These are phyloP conservation scores for Scaptomyza hsui DNA, from an alignment of 1,140 invertebrate species.

Conservation along the genomic window DNA sequence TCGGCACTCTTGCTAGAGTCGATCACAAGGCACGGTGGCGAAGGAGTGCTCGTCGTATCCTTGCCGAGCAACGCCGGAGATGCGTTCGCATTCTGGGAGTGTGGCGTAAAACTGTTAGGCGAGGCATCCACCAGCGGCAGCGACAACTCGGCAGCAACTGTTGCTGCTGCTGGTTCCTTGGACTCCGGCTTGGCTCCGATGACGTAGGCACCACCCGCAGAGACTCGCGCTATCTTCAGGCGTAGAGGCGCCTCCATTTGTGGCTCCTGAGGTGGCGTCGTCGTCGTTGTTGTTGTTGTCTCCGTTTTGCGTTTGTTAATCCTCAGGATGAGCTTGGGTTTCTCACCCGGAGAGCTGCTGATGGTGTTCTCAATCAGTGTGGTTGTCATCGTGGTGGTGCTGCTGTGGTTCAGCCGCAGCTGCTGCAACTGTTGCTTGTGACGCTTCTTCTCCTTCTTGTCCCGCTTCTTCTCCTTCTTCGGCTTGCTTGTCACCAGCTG, in stretches of 20 bases:
- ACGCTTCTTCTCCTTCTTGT: slow-evolving; percentile 88
- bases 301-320: slow-evolving; percentile 84
- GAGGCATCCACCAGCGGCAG: slow-evolving; percentile 45
- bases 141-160: slow-evolving; percentile 33
- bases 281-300: slow-evolving; percentile 71
- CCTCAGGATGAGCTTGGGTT: slow-evolving; percentile 88
- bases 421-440: slow-evolving; percentile 79
- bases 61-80: slow-evolving; percentile 67
- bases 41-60: slow-evolving; percentile 72
- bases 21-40: slow-evolving; percentile 74
- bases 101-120: slow-evolving; percentile 68
- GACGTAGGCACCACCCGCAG: slow-evolving; percentile 88
- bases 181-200: slow-evolving; percentile 83
- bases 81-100: slow-evolving; percentile 72
- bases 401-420: slow-evolving; percentile 36
- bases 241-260: slow-evolving; percentile 86
- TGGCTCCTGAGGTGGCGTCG: slow-evolving; percentile 19
- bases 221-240: slow-evolving; percentile 91
- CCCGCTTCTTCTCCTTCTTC: slow-evolving; percentile 85
- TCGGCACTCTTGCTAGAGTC: slow-evolving; percentile 78
- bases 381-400: slow-evolving; percentile 67
- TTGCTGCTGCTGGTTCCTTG: slow-evolving; percentile 37
- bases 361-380: slow-evolving; percentile 82
- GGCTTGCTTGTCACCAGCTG: slow-evolving; percentile 53
- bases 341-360: slow-evolving; percentile 81